Base-by-base conservation (phyloP, 1,140 invertebrate genomes). In the Polyergus mexicanus region DNA sequence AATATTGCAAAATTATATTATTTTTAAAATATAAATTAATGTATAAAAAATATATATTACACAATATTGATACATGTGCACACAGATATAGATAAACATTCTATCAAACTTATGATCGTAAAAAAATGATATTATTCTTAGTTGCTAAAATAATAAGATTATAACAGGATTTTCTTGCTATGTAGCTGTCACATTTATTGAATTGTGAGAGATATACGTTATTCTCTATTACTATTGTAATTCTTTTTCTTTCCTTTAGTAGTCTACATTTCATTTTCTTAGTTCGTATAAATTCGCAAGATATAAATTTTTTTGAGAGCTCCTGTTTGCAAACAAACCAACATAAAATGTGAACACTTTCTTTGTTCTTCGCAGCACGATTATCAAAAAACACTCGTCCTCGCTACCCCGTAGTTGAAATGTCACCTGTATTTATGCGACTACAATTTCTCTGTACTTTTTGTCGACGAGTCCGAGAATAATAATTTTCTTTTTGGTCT, bases 351-450 rank as follows among this genome's bases (percentile, higher is more conserved):
- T 11, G 32, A 51, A 58, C 11, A 38, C n/a, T 32, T 38, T 58
- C 51, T 75, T 75, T 75, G 71, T 74, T 71, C 28, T 38, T 38
- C 35, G 19, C 47, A 72, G 13, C n/a, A 56, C 51, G 28, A 74
- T 47, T 71, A 74, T 74, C 32, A 58, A 75, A 58, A 75, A 58
- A 38, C 47, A 6, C 51, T 74, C 32, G 54, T 25, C n/a, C 16
- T 54, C 13, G 32, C 19, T 11, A 66, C 22, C 66, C 25, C 13
- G 56, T 56, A 56, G 71, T 74, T 35, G 71, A n/a, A 74, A 58
- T 74, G 32, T 72, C 19, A 74, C 28, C n/a, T 56, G n/a, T 75
- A 75, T 75, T 75, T 58, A 75, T 58, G 71, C n/a, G 54, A 75
- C 54, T 32, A 56, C 71, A 58, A 35, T 35, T 58, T 75, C 71